These are phyloP conservation scores for Eurois occulta DNA, from an alignment of 2,888 invertebrate genomes.

Conservation along the genomic window DNA sequence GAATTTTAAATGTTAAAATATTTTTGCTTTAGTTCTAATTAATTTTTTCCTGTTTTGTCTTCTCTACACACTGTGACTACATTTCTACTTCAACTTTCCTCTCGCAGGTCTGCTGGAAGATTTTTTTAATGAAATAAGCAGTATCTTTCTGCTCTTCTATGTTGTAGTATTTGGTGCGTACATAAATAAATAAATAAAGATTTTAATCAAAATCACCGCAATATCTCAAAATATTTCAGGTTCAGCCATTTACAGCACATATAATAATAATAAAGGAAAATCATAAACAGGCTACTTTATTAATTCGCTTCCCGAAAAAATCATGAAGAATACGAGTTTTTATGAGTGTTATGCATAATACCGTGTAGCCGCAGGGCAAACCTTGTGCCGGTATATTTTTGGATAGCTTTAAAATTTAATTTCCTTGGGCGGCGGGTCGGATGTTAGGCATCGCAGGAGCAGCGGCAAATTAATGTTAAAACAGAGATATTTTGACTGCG, in stretches of 20 bases:
- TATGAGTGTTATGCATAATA: slow-evolving; percentile 66
- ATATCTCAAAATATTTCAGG: slow-evolving; percentile 2
- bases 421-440: slow-evolving; percentile 67
- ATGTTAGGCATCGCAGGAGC: slow-evolving; percentile 64
- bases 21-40: too few relatives aligned
- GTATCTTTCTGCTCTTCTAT: too few relatives aligned
- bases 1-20: too few relatives aligned
- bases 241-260: slow-evolving; percentile 16
- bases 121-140: too few relatives aligned
- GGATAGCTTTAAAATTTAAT: slow-evolving; percentile 73
- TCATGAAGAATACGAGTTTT: slow-evolving; percentile 61
- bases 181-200: too few relatives aligned
- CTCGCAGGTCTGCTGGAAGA: too few relatives aligned
- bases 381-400: slow-evolving; percentile 60
- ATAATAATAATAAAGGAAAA: slow-evolving; percentile 39
- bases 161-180: too few relatives aligned
- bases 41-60: too few relatives aligned
- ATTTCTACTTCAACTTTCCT: too few relatives aligned
- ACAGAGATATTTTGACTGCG: slow-evolving; percentile 69
- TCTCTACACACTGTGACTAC: too few relatives aligned
- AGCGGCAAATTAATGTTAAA: slow-evolving; percentile 67
- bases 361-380: slow-evolving; percentile 56
- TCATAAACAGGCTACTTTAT: slow-evolving; percentile 49
- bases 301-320: slow-evolving; percentile 60
- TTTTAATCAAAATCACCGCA: not conserved